A percentile compares a stretch with the other conserved stretches of the same genome.
Evolutionary conservation across 2,797 vertebrate genomes (phyloP).

Genomic region (Leuciscus waleckii): DNA sequence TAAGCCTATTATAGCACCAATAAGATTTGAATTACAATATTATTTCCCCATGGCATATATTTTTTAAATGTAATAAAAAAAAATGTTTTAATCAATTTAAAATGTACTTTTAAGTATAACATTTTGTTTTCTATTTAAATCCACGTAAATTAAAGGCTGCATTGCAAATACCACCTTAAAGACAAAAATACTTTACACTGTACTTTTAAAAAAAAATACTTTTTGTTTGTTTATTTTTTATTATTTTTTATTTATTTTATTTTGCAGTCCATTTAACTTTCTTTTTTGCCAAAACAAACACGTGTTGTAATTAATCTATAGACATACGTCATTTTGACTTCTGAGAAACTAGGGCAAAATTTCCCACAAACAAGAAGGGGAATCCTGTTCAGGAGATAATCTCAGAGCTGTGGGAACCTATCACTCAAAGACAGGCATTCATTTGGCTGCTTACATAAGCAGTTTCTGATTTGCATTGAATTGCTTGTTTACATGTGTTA

Average conservation of each 20-base stretch:
- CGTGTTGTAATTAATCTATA: neutral
- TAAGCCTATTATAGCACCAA: neutral
- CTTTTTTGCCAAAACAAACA: constrained; percentile 13
- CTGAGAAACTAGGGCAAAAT: neutral
- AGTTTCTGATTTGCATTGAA: neutral
- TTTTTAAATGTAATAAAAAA: too few relatives aligned
- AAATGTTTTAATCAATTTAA: neutral
- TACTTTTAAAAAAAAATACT: too few relatives aligned
- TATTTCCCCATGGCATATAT: neutral
- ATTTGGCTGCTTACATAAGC: constrained; percentile 11
- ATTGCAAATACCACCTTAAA: neutral
- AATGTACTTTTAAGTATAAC: neutral
- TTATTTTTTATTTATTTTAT: neutral
- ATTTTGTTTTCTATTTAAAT: neutral
- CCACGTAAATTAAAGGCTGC: neutral
- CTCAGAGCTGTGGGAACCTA: neutral
- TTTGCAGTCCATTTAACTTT: neutral
- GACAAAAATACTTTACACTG: neutral
- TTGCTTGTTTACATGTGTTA: constrained; percentile 18
- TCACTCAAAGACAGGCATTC: constrained; percentile 12
- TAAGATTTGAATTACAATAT: neutral
- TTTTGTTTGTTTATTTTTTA: neutral
- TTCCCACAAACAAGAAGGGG: neutral
- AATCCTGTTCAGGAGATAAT: neutral
- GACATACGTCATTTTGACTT: constrained; percentile 5